Conservation (phyloP, 2,888 invertebrate species). For the Hypomecis atomaria region DNA sequence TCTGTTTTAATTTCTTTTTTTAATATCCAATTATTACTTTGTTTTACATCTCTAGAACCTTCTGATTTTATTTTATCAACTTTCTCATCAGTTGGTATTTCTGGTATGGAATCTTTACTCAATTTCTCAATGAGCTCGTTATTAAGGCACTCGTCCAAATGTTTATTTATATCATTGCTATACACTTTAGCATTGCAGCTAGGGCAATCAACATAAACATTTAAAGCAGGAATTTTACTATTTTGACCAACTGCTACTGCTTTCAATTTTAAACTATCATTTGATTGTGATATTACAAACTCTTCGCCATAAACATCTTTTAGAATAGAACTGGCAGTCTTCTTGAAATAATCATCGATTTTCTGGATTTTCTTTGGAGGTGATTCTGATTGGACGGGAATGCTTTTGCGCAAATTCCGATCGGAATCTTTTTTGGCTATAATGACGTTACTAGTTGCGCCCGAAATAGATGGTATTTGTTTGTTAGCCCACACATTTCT, state of each 20-base stretch:
- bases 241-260: conserved; percentile 44
- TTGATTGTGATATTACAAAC: conserved; percentile 58
- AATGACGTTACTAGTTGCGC: conserved; percentile 16
- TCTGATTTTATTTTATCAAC: not conserved
- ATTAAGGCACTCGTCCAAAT: conserved; percentile 78
- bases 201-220: conserved; percentile 73
- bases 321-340: conserved; percentile 58
- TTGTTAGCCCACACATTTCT: conserved; percentile 60
- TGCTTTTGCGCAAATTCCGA: conserved; percentile 56
- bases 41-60: not conserved
- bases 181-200: conserved; percentile 70
- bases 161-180: conserved; percentile 67
- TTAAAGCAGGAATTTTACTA: conserved; percentile 49
- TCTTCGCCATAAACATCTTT: conserved; percentile 76
- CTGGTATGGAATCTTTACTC: conserved; percentile 39
- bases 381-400: conserved; percentile 41
- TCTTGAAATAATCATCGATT: conserved; percentile 74
- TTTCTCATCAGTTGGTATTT: conserved; percentile 1
- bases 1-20: conserved; percentile 11
- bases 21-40: not conserved
- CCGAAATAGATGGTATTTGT: conserved; percentile 40
- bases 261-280: conserved; percentile 54
- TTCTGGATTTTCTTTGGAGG: conserved; percentile 70
- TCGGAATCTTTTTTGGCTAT: conserved; percentile 29
- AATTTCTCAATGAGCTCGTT: conserved; percentile 65